phyloP scores from a whole-genome alignment of 2,888 invertebrate species.

The Mylabris sibirica region DNA sequence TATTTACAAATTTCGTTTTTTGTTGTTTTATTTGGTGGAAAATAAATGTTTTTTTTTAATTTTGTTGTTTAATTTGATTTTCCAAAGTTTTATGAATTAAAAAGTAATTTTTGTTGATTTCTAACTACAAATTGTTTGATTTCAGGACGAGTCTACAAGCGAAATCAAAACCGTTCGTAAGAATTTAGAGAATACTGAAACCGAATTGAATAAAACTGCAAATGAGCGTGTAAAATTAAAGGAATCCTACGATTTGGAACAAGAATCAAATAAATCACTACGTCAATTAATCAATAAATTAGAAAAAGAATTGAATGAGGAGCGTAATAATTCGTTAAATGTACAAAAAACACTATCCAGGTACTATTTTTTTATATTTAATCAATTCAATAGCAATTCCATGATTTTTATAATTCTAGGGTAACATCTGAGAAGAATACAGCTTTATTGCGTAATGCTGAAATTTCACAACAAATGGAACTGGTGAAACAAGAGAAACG shows the following conservation, averaged over 20 bases:
- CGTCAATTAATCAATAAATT: conserved; percentile 64
- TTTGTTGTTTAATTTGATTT: conserved; percentile 23
- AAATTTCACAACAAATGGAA: conserved; percentile 82
- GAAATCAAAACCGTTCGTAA: conserved; percentile 58
- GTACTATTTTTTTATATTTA: conserved; percentile 30
- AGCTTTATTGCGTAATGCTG: conserved; percentile 78
- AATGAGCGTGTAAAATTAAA: conserved; percentile 64
- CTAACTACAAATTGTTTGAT: conserved; percentile 16
- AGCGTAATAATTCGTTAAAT: conserved; percentile 62
- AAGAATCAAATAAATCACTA: conserved; percentile 64
- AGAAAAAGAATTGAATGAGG: conserved; percentile 63
- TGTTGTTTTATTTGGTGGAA: too few species aligned
- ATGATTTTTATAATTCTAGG: conserved; percentile 54
- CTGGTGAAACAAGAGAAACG: conserved; percentile 77
- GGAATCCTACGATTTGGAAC: conserved; percentile 65
- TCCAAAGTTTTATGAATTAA: neutral
- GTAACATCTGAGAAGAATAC: conserved; percentile 80
- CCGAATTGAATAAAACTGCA: conserved; percentile 62
- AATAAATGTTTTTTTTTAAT: conserved; percentile 12
- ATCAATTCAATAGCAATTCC: neutral
- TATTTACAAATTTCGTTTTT: too few species aligned
- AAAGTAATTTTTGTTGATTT: conserved; percentile 16
- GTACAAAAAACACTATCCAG: conserved; percentile 60
- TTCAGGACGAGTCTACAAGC: conserved; percentile 37
- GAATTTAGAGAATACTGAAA: conserved; percentile 59